Evolutionary conservation across 2,113 vertebrate genomes (phyloP).

Genomic region (Sinocyclocheilus maitianheensis): DNA sequence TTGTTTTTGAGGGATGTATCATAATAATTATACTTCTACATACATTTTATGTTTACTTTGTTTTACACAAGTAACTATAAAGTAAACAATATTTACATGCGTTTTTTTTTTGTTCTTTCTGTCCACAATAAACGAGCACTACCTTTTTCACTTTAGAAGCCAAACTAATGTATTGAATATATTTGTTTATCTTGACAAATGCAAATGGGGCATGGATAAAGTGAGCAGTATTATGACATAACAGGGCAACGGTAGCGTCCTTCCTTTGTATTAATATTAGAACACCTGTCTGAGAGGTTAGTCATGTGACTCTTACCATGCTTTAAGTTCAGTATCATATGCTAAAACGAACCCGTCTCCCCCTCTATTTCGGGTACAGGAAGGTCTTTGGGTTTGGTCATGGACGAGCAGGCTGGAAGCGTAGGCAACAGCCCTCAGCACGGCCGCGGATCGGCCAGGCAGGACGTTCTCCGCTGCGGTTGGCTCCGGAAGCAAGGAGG

Average conservation of each 20-base stretch:
- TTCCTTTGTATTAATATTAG: neutral
- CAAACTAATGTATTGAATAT: neutral
- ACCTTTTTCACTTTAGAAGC: neutral
- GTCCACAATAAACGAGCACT: too few species aligned
- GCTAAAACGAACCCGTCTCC: slow-evolving; percentile 23
- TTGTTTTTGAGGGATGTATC: too few species aligned
- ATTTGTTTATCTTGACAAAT: slow-evolving; percentile 1
- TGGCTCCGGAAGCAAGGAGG: slow-evolving; percentile 98
- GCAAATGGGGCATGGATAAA: neutral
- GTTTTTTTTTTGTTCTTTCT: too few species aligned
- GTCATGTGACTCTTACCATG: neutral
- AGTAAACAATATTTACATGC: too few species aligned
- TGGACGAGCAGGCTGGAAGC: slow-evolving; percentile 84
- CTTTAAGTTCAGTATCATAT: neutral
- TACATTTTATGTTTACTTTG: too few species aligned
- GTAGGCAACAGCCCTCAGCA: slow-evolving; percentile 70
- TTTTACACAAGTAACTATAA: too few species aligned
- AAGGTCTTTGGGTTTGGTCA: slow-evolving; percentile 65
- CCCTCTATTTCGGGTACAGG: slow-evolving; percentile 56
- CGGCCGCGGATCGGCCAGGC: slow-evolving; percentile 62
- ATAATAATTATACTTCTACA: too few species aligned
- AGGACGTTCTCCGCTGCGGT: slow-evolving; percentile 81
- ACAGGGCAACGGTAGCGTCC: neutral
- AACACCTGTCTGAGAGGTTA: neutral
- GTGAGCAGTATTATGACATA: neutral